Conservation (phyloP, 2,888 invertebrate genomes). For the Apeira syringaria region DNA sequence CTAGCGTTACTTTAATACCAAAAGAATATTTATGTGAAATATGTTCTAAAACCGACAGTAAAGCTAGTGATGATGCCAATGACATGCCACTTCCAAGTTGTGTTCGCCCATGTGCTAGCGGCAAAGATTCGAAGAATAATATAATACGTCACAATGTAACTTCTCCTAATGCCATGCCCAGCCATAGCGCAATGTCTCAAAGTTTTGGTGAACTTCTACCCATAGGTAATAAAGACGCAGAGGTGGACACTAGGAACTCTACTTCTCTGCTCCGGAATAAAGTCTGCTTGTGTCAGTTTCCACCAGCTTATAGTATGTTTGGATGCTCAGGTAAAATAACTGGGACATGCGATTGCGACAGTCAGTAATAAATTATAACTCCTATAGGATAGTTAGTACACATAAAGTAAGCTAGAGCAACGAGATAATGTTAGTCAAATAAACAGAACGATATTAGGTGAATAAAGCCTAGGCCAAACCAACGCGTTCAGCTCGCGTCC, state of each 20-base stretch:
- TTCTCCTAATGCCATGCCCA: neutral
- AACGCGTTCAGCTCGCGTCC: too few species aligned
- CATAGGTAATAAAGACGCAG: neutral
- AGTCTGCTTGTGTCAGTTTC: conserved; percentile 44
- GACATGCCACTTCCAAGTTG: neutral
- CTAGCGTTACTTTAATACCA: neutral
- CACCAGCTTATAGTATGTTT: conserved; percentile 46
- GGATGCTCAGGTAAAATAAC: conserved; percentile 47
- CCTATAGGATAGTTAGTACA: too few species aligned
- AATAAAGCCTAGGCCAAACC: too few species aligned
- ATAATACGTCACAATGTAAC: neutral
- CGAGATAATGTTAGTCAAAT: too few species aligned
- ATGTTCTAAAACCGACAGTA: neutral
- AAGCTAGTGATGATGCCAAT: neutral
- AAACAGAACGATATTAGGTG: too few species aligned
- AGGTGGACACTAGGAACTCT: neutral
- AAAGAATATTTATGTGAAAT: neutral
- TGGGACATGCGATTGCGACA: conserved; percentile 46
- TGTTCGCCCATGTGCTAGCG: too few species aligned
- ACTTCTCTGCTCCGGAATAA: neutral
- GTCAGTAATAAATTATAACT: neutral
- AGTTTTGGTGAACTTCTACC: neutral
- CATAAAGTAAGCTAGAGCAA: too few species aligned
- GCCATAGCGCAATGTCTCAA: neutral
- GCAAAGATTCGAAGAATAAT: neutral